Evolutionary conservation across 2,113 vertebrate species (phyloP), one percentile per base, ranked within the genome.

Genomic region (Nicator chloris): DNA sequence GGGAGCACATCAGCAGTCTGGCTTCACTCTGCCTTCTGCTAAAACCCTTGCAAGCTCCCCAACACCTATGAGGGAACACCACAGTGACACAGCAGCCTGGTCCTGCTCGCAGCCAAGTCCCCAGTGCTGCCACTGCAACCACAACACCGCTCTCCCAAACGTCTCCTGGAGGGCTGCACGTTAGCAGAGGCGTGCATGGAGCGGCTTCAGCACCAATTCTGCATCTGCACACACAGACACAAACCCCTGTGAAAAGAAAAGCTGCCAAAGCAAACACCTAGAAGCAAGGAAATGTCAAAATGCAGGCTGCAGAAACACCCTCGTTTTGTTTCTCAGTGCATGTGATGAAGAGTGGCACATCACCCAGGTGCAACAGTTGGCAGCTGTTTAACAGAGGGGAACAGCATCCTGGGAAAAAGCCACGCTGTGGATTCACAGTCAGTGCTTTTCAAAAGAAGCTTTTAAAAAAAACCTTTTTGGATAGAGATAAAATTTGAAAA

Each of bases 371-470:
- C 85, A 93, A 88, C 86, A 90, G 90, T 88, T 65, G 93, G 96
- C 93, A 95, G 90, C 80, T 95, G 86, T 75, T 76, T 91, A 94
- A 95, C 84, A 84, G 88, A 93, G 86, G 70, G 53, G 82, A 94
- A 90, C 56, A 87, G 89, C 78, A 93, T 45, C 77, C 87, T 30
- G 53, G 69, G 77, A 66, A 94, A 96, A 88, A 80, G 64, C 66
- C 92, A 90, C 81, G 40, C 20, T 47, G 64, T 21, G 90, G 73
- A 96, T 86, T 30, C 30, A 28, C 57, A 95, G 37, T 2, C 82
- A 47, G 60, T 31, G 51, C 89, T 96, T 90, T 86, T 44, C 81
- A 82, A 94, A 96, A 95, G 35, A 65, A 92, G 64, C 7, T 44
- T 39, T 16, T 4, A 21, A 9, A 9, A 13, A 57, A 60, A 4